A percentile compares a stretch with the other conserved stretches of the same genome.
Conservation (phyloP, 2,113 vertebrate genomes). For the Rattus rattus region DNA sequence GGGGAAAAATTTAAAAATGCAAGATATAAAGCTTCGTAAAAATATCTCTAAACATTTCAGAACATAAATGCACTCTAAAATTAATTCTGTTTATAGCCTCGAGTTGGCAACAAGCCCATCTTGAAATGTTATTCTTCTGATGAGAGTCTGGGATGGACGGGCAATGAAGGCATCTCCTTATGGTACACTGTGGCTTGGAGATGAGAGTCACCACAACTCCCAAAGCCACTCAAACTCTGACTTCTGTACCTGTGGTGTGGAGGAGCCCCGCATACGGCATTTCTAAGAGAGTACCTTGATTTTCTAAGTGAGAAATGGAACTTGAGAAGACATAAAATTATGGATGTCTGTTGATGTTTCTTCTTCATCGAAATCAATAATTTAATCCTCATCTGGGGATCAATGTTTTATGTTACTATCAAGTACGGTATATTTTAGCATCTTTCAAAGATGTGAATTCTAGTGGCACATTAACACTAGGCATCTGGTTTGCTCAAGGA, state of each 20-base stretch:
- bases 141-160: slow-evolving; percentile 67
- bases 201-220: slow-evolving; percentile 78
- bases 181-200: slow-evolving; percentile 73
- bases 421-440: slow-evolving; percentile 80
- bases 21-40: slow-evolving; percentile 44
- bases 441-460: slow-evolving; percentile 82
- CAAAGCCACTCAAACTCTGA: slow-evolving; percentile 69
- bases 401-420: slow-evolving; percentile 73
- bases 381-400: slow-evolving; percentile 47
- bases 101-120: slow-evolving; percentile 65
- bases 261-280: slow-evolving; percentile 53
- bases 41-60: slow-evolving; percentile 45
- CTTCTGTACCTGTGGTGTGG: slow-evolving; percentile 64
- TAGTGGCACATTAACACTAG: slow-evolving; percentile 79
- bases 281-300: slow-evolving; percentile 77
- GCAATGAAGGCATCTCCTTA: slow-evolving; percentile 70
- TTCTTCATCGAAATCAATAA: slow-evolving; percentile 67
- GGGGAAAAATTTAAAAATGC: slow-evolving; percentile 12
- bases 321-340: slow-evolving; percentile 68
- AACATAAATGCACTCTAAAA: slow-evolving; percentile 55
- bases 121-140: slow-evolving; percentile 72
- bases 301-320: slow-evolving; percentile 71
- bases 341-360: slow-evolving; percentile 31
- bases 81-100: slow-evolving; percentile 55
- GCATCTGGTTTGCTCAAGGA: slow-evolving; percentile 75